phyloP scores from a whole-genome alignment of 2,797 vertebrate genomes.

The Yasuhikotakia modesta region DNA sequence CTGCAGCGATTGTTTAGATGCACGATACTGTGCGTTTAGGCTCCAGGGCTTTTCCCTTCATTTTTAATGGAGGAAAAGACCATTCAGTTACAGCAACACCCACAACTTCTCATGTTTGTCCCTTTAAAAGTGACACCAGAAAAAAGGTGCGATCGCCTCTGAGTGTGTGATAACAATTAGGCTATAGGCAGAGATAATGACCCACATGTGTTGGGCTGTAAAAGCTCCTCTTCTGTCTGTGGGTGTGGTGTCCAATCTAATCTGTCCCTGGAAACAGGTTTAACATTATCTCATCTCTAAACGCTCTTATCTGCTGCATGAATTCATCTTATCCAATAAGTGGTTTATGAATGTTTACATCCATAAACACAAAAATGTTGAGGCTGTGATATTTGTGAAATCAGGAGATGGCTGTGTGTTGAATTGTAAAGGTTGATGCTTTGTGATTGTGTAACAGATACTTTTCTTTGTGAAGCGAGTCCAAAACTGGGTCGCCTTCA shows the following conservation, averaged over 20 bases:
- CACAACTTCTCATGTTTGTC: constrained; percentile 33
- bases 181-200: constrained; percentile 12
- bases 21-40: constrained; percentile 25
- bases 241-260: constrained; percentile 46
- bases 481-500: too few species aligned
- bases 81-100: constrained; percentile 25
- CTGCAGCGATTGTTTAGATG: constrained; percentile 26
- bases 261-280: constrained; percentile 23
- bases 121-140: constrained; percentile 37
- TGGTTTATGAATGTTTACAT: not conserved
- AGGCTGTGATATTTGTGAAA: not conserved
- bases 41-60: constrained; percentile 41
- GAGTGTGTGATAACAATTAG: constrained; percentile 10
- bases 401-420: not conserved
- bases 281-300: constrained; percentile 24
- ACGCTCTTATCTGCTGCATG: not conserved
- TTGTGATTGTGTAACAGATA: not conserved
- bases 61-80: constrained; percentile 24
- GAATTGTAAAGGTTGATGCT: not conserved
- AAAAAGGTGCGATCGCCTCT: constrained; percentile 2
- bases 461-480: not conserved
- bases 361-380: not conserved
- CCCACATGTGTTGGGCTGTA: constrained; percentile 4
- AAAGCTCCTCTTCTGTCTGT: constrained; percentile 21
- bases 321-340: constrained; percentile 22